Conservation (phyloP, 2,888 invertebrate genomes). For the Podabrus alpinus region DNA sequence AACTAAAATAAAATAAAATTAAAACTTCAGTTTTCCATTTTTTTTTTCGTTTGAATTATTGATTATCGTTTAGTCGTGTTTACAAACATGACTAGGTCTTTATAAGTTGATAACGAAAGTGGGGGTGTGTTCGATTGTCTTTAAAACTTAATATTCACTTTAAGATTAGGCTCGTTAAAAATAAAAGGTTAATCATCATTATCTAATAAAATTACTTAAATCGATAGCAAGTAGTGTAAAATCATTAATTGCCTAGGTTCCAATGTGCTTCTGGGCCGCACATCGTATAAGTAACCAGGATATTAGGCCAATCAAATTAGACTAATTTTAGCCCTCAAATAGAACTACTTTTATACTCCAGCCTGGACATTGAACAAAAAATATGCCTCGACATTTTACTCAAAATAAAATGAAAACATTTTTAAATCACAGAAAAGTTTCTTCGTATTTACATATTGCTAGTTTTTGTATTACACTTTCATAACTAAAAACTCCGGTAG, state of each 20-base stretch:
- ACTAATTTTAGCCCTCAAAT: too few relatives aligned
- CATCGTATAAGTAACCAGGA: too few relatives aligned
- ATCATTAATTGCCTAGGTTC: neutral
- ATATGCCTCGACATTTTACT: too few relatives aligned
- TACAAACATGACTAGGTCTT: slow-evolving; percentile 24
- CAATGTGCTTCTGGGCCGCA: neutral
- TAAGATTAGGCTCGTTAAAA: neutral
- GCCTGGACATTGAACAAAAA: too few relatives aligned
- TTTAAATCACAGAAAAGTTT: too few relatives aligned
- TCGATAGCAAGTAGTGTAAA: neutral
- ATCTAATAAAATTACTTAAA: neutral
- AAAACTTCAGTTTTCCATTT: neutral
- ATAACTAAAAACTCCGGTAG: too few relatives aligned
- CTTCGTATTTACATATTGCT: too few relatives aligned
- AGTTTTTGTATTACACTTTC: too few relatives aligned
- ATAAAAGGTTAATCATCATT: neutral
- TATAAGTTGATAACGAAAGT: slow-evolving; percentile 16
- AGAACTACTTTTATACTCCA: too few relatives aligned
- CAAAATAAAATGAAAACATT: too few relatives aligned
- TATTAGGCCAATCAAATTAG: too few relatives aligned
- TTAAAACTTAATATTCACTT: neutral
- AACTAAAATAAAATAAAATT: neutral
- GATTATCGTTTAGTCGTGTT: slow-evolving; percentile 13
- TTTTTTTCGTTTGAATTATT: neutral
- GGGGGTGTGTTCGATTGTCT: slow-evolving; percentile 6